These are phyloP conservation scores for Esox niger DNA, from an alignment of 2,113 vertebrate genomes.

Conservation along the genomic window DNA sequence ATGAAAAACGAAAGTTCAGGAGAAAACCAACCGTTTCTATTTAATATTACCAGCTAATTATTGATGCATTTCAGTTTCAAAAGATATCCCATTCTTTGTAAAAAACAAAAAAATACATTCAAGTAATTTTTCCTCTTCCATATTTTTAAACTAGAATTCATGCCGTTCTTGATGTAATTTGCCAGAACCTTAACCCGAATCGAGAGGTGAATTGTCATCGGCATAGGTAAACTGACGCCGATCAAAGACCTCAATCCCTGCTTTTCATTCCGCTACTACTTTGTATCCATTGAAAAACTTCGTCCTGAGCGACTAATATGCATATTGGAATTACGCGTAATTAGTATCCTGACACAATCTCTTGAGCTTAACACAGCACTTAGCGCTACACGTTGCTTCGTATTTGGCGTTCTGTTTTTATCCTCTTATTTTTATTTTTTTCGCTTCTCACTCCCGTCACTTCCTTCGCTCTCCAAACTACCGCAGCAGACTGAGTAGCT, in stretches of 20 bases:
- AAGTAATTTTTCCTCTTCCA: slow-evolving; percentile 8
- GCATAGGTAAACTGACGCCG: slow-evolving; percentile 13
- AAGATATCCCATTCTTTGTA: slow-evolving; percentile 31
- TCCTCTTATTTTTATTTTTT: slow-evolving; percentile 19
- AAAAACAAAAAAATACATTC: background rate
- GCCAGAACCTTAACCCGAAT: background rate
- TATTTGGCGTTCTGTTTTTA: slow-evolving; percentile 57
- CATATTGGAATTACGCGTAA: slow-evolving; percentile 41
- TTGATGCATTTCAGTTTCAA: slow-evolving; percentile 1
- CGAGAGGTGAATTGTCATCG: slow-evolving; percentile 17
- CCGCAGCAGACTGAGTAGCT: slow-evolving; percentile 34
- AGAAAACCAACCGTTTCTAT: slow-evolving; percentile 10
- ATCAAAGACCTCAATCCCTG: slow-evolving; percentile 26
- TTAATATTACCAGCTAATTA: background rate
- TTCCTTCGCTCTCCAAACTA: slow-evolving; percentile 76
- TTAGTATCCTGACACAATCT: slow-evolving; percentile 9
- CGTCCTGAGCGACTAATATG: slow-evolving; percentile 16
- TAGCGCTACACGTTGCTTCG: slow-evolving; percentile 44
- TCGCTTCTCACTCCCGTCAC: slow-evolving; percentile 77
- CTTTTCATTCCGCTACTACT: slow-evolving; percentile 27
- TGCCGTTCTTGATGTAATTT: background rate
- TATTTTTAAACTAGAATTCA: background rate
- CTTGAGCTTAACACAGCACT: slow-evolving; percentile 27
- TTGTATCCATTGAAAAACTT: slow-evolving; percentile 45
- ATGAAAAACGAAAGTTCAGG: slow-evolving; percentile 32